Percentiles rank a stretch among this genome's conserved stretches.
These are phyloP conservation scores for Spea hammondii DNA, from an alignment of 2,797 vertebrate species.

Conservation along the genomic window DNA sequence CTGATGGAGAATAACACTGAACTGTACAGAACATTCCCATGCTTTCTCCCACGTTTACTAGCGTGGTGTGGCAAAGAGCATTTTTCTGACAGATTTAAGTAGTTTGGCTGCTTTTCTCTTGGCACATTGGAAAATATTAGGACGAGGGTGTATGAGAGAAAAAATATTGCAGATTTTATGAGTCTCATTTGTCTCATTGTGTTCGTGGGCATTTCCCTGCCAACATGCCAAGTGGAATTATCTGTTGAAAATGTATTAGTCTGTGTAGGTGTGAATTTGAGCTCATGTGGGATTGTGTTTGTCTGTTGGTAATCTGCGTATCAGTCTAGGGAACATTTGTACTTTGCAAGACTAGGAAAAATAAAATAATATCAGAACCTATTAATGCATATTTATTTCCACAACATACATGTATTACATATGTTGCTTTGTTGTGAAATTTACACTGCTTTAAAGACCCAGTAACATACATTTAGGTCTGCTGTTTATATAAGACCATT, in stretches of 20 bases:
- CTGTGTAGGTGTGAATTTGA: not conserved
- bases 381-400: too few relatives aligned
- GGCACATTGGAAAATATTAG: conserved; percentile 39
- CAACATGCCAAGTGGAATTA: not conserved
- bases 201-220: not conserved
- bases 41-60: conserved; percentile 44
- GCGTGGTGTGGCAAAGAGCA: conserved; percentile 43
- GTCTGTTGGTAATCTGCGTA: not conserved
- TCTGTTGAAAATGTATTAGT: conserved; percentile 13
- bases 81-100: conserved; percentile 21
- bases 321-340: too few relatives aligned
- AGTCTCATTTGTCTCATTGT: conserved; percentile 51
- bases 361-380: too few relatives aligned
- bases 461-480: too few relatives aligned
- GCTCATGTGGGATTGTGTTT: not conserved
- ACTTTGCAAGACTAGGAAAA: too few relatives aligned
- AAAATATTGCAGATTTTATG: conserved; percentile 49
- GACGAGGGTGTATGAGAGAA: conserved; percentile 40
- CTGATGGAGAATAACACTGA: conserved; percentile 42
- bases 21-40: conserved; percentile 41
- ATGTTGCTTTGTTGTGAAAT: too few relatives aligned
- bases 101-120: conserved; percentile 31
- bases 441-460: too few relatives aligned
- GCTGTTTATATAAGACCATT: too few relatives aligned
- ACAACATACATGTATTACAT: too few relatives aligned